Evolutionary conservation across 2,888 invertebrate genomes (phyloP), one percentile per base, ranked within the genome.

Genomic region (Apocheima hispidaria): DNA sequence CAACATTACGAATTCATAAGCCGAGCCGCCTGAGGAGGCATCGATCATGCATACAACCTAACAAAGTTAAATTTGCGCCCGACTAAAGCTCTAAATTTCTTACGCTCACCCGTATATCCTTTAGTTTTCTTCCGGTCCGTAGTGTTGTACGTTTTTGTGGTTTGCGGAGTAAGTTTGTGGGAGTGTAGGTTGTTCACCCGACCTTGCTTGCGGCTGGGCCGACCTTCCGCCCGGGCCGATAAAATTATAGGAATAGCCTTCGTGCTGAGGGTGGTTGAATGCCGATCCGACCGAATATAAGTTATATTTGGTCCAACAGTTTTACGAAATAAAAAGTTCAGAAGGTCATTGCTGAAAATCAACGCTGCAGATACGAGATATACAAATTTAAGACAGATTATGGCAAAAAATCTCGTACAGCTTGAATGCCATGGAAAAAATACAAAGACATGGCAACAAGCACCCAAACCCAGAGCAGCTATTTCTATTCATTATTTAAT

Each of bases 21-120:
- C 49, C 63, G 43, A 52, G 68, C 66, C 62, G 67, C 16, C 38
- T 49, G 38, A 28, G 40, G 28, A 26, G 26, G 71, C 77, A 84
- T 84, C 82, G 84, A 83, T 84, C 83, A 81, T 77, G 75, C 79
- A 80, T 74, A 70, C 49, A 26, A 48, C 62, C 49, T 63, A 35
- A 43, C 66, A 60, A 65, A 35, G 40, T 61, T 63, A 60, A 49
- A 46, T 56, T 51, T 56, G 63, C 58, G 61, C 56, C 49, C 41
- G 38, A 26, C 20, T 28, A 38, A 21, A 30, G 33, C 46, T 18
- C 38, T 48, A 21, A 21, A 49, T 55, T 61, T 14, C 43, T 43
- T 46, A 14, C 2, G 18, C 16, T 35, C 40, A 21, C 5, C 43
- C 43, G 10, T 59, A 36, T 51, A 58, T 57, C 51, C 48, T 49